phyloP scores from a whole-genome alignment of 2,888 invertebrate genomes.

The Chirona hameri region DNA sequence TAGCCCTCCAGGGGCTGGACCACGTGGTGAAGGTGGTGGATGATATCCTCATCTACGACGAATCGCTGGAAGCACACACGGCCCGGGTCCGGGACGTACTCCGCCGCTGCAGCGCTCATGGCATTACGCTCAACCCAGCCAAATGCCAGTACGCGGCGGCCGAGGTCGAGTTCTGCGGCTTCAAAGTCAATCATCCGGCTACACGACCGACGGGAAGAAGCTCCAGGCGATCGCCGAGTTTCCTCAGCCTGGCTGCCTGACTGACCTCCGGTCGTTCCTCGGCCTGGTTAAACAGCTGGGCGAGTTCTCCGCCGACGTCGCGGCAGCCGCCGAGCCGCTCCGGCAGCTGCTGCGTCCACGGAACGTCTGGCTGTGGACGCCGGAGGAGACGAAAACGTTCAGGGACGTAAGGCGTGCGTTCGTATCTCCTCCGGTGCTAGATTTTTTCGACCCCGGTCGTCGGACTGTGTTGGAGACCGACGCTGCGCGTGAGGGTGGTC shows the following conservation, averaged over 20 bases:
- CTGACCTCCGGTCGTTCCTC: too few relatives aligned
- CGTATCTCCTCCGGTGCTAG: background rate
- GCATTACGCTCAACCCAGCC: too few relatives aligned
- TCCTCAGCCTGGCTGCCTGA: background rate
- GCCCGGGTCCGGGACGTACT: too few relatives aligned
- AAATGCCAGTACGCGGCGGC: too few relatives aligned
- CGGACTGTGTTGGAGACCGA: too few relatives aligned
- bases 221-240: background rate
- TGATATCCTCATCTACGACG: too few relatives aligned
- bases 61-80: too few relatives aligned
- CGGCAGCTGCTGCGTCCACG: background rate
- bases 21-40: too few relatives aligned
- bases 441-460: background rate
- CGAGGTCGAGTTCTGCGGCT: too few relatives aligned
- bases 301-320: background rate
- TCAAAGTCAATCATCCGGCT: background rate
- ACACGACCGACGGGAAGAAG: background rate
- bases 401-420: background rate
- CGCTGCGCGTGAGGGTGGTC: too few relatives aligned
- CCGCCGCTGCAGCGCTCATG: too few relatives aligned
- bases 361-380: background rate
- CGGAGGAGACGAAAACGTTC: background rate
- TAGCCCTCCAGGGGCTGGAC: too few relatives aligned
- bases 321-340: background rate
- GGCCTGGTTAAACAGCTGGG: background rate